phyloP scores from a whole-genome alignment of 2,113 vertebrate genomes.

The Solenodon paradoxus region DNA sequence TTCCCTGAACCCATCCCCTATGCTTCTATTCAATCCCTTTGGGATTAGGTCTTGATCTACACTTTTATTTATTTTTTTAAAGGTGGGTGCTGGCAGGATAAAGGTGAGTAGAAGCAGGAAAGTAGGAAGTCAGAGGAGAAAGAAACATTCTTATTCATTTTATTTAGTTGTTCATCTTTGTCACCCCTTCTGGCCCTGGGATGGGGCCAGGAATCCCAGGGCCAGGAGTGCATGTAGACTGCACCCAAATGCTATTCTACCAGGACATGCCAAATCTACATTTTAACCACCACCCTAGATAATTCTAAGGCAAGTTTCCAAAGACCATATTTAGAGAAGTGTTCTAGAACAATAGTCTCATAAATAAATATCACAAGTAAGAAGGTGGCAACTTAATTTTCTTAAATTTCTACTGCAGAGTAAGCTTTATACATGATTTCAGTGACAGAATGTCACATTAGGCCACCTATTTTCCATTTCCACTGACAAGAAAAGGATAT shows the following conservation, averaged over 20 bases:
- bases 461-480: conserved; percentile 37
- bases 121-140: too few relatives aligned
- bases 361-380: neutral
- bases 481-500: conserved; percentile 42
- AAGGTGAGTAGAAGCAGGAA: too few relatives aligned
- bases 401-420: neutral
- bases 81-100: too few relatives aligned
- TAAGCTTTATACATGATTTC: neutral
- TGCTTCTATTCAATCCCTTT: neutral
- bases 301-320: neutral
- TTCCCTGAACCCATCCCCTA: rapidly evolving
- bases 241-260: too few relatives aligned
- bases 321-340: neutral
- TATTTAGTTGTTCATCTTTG: too few relatives aligned
- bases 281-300: neutral
- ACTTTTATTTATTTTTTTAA: too few relatives aligned
- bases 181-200: too few relatives aligned
- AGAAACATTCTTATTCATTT: too few relatives aligned
- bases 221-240: too few relatives aligned
- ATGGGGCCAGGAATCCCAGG: too few relatives aligned
- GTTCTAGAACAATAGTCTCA: neutral
- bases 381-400: neutral
- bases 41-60: neutral
- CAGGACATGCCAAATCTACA: too few relatives aligned
- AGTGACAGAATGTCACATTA: conserved; percentile 42